These are phyloP conservation scores for Promerops cafer DNA, from an alignment of 2,113 vertebrate species.

Conservation along the genomic window DNA sequence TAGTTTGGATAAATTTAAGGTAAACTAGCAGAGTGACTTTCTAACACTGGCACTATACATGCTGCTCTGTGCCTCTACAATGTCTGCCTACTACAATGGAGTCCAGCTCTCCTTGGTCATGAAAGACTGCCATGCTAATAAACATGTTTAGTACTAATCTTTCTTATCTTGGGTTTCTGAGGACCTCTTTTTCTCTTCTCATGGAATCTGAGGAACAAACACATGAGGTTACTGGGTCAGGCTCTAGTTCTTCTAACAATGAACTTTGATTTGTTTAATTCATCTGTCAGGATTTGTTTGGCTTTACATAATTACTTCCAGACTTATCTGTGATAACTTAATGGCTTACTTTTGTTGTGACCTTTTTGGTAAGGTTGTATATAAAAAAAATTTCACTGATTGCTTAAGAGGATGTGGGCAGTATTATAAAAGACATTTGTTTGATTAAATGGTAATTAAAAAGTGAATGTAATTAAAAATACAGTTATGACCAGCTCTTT, in stretches of 20 bases:
- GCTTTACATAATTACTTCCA: conserved; percentile 63
- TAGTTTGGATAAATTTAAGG: background rate
- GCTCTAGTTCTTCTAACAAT: conserved; percentile 48
- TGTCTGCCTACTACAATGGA: background rate
- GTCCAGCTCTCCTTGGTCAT: background rate
- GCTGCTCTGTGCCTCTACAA: background rate
- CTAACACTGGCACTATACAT: background rate
- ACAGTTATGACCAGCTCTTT: background rate
- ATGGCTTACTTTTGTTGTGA: conserved; percentile 55
- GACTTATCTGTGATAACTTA: conserved; percentile 63
- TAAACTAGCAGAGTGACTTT: background rate
- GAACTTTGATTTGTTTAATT: conserved; percentile 64
- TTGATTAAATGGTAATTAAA: conserved; percentile 44
- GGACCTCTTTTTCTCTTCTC: conserved; percentile 39
- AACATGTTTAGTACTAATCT: conserved; percentile 17
- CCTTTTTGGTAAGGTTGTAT: conserved; percentile 35
- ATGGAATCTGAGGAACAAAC: conserved; percentile 51
- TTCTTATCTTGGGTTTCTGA: conserved; percentile 29
- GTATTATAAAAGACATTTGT: conserved; percentile 17
- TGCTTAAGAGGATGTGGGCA: conserved; percentile 43
- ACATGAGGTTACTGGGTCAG: conserved; percentile 40
- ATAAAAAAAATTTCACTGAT: background rate
- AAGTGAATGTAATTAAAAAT: conserved; percentile 27
- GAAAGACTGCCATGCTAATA: background rate
- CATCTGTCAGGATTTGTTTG: conserved; percentile 60